A percentile compares a stretch with the other conserved stretches of the same genome.
These are phyloP conservation scores for Diaperis boleti DNA, from an alignment of 2,888 invertebrate species.

Conservation along the genomic window DNA sequence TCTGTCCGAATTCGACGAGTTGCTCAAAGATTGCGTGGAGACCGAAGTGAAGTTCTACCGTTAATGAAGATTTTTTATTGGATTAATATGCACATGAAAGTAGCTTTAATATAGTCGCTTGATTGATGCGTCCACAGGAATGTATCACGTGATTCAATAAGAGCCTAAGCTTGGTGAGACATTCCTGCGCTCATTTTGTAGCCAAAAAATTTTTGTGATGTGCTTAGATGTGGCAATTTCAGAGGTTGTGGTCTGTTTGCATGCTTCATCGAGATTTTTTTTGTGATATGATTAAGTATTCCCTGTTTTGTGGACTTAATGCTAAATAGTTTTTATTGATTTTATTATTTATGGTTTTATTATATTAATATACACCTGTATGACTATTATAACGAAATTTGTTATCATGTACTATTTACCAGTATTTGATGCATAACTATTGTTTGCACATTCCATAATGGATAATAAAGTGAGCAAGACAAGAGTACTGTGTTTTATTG, in stretches of 20 bases:
- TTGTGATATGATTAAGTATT: slow-evolving; percentile 19
- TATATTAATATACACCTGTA: slow-evolving; percentile 32
- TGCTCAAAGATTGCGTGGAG: slow-evolving; percentile 77
- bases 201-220: slow-evolving; percentile 40
- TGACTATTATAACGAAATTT: slow-evolving; percentile 8
- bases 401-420: slow-evolving; percentile 21
- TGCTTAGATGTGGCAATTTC: slow-evolving; percentile 42
- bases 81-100: slow-evolving; percentile 34
- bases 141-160: slow-evolving; percentile 14
- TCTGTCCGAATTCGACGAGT: slow-evolving; percentile 71
- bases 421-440: slow-evolving; percentile 29
- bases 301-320: slow-evolving; percentile 15
- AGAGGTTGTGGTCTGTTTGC: slow-evolving; percentile 42
- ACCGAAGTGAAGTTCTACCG: slow-evolving; percentile 77
- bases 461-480: slow-evolving; percentile 40
- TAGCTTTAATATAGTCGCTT: slow-evolving; percentile 42
- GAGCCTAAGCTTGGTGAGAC: slow-evolving; percentile 18
- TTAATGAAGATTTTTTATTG: slow-evolving; percentile 56
- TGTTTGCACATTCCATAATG: slow-evolving; percentile 41
- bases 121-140: slow-evolving; percentile 33
- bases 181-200: slow-evolving; percentile 34
- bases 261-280: slow-evolving; percentile 37
- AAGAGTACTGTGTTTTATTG: no score
- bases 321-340: neutral
- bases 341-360: slow-evolving; percentile 6